Evolutionary conservation across 92 coral and sea anemone species (phyloP).

Genomic region (Porites evermanni): DNA sequence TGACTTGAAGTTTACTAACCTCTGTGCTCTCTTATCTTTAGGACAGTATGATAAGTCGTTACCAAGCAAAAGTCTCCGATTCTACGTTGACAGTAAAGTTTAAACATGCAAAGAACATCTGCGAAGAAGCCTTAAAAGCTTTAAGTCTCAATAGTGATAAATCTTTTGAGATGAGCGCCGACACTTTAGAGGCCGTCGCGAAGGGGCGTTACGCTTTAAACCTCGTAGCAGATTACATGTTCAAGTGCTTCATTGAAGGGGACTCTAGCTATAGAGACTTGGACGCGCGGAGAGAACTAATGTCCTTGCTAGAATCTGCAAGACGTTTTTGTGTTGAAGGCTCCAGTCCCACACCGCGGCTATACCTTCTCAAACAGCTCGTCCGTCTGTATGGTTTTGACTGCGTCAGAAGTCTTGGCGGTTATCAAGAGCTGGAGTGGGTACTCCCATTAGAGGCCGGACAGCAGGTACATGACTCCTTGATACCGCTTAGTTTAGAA

Average conservation of each 20-base stretch:
- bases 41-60: conserved; percentile 39
- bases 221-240: conserved; percentile 45
- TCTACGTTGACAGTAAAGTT: conserved; percentile 22
- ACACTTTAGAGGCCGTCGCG: conserved; percentile 53
- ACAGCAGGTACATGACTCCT: conserved; percentile 19
- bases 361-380: conserved; percentile 71
- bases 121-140: conserved; percentile 27
- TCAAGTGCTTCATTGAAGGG: conserved; percentile 20
- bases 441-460: conserved; percentile 59
- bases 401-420: conserved; percentile 53
- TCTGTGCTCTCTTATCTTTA: background rate
- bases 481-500: too few relatives aligned
- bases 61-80: conserved; percentile 30
- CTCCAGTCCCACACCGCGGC: conserved; percentile 38
- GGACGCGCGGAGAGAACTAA: conserved; percentile 17
- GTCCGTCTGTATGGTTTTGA: conserved; percentile 75
- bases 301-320: conserved; percentile 35
- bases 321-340: conserved; percentile 45
- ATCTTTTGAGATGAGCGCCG: conserved; percentile 17
- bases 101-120: conserved; percentile 19
- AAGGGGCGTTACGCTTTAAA: conserved; percentile 47
- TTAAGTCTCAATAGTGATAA: background rate
- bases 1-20: too few relatives aligned
- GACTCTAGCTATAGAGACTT: conserved; percentile 10
- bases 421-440: conserved; percentile 63